Evolutionary conservation across 1,140 invertebrate species (phyloP).

Genomic region (Mylabris phalerata): DNA sequence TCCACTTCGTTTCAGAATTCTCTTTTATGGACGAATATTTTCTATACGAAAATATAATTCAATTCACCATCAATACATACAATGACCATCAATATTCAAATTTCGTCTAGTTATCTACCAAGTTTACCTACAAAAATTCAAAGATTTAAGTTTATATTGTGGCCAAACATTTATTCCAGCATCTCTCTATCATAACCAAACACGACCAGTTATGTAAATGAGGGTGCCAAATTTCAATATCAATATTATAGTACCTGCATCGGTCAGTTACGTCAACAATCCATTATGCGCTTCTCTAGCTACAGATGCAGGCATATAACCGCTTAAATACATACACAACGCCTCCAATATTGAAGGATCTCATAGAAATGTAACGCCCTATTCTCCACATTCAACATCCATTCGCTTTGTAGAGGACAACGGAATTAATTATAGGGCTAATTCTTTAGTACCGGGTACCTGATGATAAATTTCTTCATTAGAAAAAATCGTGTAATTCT

Average conservation of each 20-base stretch:
- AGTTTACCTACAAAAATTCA: too few species aligned
- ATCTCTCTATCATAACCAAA: constrained; percentile 36
- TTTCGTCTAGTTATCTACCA: too few species aligned
- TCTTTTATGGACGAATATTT: too few species aligned
- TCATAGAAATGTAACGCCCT: constrained; percentile 3
- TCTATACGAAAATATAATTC: too few species aligned
- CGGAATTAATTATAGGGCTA: constrained; percentile 26
- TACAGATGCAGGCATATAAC: constrained; percentile 4
- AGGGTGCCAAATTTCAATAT: constrained; percentile 21
- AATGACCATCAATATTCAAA: too few species aligned
- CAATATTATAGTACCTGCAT: constrained; percentile 33
- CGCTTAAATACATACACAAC: background rate
- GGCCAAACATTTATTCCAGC: constrained; percentile 30
- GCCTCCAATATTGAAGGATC: background rate
- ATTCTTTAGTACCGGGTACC: constrained; percentile 3
- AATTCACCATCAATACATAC: too few species aligned
- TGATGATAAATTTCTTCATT: too few species aligned
- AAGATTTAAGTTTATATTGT: constrained; percentile 29
- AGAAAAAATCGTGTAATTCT: too few species aligned
- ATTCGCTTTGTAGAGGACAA: constrained; percentile 29
- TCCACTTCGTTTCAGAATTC: too few species aligned
- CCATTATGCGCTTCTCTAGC: constrained; percentile 34
- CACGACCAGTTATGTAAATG: constrained; percentile 37
- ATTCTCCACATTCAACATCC: constrained; percentile 21
- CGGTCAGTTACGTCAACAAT: constrained; percentile 42